Evolutionary conservation across 2,797 vertebrate genomes (phyloP).

Genomic region (Sebastes glaucus): DNA sequence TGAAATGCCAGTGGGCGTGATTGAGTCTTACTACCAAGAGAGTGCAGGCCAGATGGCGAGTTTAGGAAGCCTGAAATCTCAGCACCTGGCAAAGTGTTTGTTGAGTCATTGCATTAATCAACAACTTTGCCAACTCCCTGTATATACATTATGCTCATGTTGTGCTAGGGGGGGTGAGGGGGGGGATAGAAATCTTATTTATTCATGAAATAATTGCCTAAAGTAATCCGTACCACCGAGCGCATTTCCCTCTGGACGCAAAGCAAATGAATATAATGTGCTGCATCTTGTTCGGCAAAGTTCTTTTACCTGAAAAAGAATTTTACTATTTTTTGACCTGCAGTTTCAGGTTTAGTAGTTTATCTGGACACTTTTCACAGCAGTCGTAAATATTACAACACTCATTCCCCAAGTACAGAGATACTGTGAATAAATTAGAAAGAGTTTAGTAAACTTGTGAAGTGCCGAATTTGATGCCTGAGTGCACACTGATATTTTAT

Average conservation of each 20-base stretch:
- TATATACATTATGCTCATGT: slow-evolving; percentile 55
- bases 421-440: slow-evolving; percentile 21
- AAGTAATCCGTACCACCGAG: slow-evolving; percentile 9
- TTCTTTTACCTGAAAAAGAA: background rate
- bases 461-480: slow-evolving; percentile 27
- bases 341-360: slow-evolving; percentile 10
- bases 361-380: slow-evolving; percentile 6
- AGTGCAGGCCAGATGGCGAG: slow-evolving; percentile 67
- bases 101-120: slow-evolving; percentile 72
- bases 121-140: slow-evolving; percentile 57
- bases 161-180: background rate
- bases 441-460: slow-evolving; percentile 24
- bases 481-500: slow-evolving; percentile 10
- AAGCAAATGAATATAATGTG: slow-evolving; percentile 15
- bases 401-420: background rate
- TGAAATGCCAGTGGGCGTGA: slow-evolving; percentile 56
- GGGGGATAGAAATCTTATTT: slow-evolving; percentile 33
- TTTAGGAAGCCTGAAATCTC: slow-evolving; percentile 68
- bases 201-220: slow-evolving; percentile 51
- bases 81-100: slow-evolving; percentile 71
- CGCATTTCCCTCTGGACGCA: slow-evolving; percentile 17
- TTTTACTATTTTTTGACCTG: slow-evolving; percentile 3
- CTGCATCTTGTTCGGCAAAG: slow-evolving; percentile 6
- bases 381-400: background rate
- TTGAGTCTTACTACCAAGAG: slow-evolving; percentile 59